Conservation (phyloP, 2,113 vertebrate genomes). For the Desmodus rotundus region DNA sequence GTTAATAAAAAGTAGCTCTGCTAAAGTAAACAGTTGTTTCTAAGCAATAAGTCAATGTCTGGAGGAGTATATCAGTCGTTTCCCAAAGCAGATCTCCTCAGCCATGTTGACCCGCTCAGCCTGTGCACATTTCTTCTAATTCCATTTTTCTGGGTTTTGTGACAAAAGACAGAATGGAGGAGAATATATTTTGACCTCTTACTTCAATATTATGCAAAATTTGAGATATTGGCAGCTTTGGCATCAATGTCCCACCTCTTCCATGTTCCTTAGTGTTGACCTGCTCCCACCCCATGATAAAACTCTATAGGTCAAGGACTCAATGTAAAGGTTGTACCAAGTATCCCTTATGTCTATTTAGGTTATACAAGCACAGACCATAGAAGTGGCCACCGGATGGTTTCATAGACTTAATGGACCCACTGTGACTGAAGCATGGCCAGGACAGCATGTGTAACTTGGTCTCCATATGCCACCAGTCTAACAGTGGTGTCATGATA, state of each 20-base stretch:
- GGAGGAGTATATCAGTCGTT: background rate
- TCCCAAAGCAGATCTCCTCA: background rate
- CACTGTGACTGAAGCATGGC: background rate
- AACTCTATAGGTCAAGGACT: background rate
- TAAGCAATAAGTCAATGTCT: background rate
- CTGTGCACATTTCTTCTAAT: background rate
- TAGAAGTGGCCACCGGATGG: background rate
- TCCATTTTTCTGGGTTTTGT: background rate
- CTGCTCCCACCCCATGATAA: background rate
- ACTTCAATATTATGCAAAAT: background rate
- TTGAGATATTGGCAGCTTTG: background rate
- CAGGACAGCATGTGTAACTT: background rate
- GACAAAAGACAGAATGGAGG: background rate
- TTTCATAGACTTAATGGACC: background rate
- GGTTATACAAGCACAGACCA: background rate
- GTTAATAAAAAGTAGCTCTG: slow-evolving; percentile 50
- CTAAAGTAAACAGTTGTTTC: slow-evolving; percentile 48
- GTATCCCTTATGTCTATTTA: background rate
- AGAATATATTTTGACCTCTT: background rate
- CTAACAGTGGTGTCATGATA: background rate
- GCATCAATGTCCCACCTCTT: background rate
- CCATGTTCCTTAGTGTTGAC: background rate
- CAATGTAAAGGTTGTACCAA: background rate
- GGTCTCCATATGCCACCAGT: fast-evolving
- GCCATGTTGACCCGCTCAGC: background rate